phyloP scores from a whole-genome alignment of 2,888 invertebrate species.

The Mythimna lalbum region DNA sequence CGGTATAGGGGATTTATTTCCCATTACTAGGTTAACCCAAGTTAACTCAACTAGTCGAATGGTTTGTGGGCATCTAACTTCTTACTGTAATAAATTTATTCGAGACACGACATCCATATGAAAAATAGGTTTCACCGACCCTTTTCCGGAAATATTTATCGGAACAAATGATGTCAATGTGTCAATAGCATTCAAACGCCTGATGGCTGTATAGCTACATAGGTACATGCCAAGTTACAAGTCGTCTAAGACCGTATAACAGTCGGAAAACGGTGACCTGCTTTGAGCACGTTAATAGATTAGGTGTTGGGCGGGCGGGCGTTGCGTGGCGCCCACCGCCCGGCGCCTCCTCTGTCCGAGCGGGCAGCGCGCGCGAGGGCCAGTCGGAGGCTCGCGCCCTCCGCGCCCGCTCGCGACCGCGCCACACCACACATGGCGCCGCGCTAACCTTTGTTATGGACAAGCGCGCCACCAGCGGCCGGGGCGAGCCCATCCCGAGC shows the following conservation, averaged over 20 bases:
- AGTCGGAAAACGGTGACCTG: slow-evolving; percentile 82
- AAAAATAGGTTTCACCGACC: slow-evolving; percentile 24
- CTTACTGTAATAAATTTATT: slow-evolving; percentile 3
- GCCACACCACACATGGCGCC: slow-evolving; percentile 71
- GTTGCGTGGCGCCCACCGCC: slow-evolving; percentile 75
- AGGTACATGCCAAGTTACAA: slow-evolving; percentile 52
- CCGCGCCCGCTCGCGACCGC: slow-evolving; percentile 84
- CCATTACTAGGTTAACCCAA: background rate
- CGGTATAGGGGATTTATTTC: background rate
- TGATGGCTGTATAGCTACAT: slow-evolving; percentile 18
- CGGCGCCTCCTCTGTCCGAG: slow-evolving; percentile 79
- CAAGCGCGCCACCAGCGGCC: slow-evolving; percentile 82
- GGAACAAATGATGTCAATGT: slow-evolving; percentile 58
- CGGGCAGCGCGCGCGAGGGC: slow-evolving; percentile 78
- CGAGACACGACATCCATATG: background rate
- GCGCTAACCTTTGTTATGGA: slow-evolving; percentile 84
- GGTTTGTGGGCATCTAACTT: background rate
- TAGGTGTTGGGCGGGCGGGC: slow-evolving; percentile 78
- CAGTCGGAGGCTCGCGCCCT: slow-evolving; percentile 88
- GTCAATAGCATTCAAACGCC: slow-evolving; percentile 57
- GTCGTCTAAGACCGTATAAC: slow-evolving; percentile 54
- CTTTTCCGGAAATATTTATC: slow-evolving; percentile 20
- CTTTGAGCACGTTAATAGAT: slow-evolving; percentile 82
- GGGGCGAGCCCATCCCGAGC: slow-evolving; percentile 87
- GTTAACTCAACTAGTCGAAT: background rate